Evolutionary conservation across 30 jellyfish, hydroid and myxozoan species (phyloP).

Genomic region (Rhopilema esculentum): DNA sequence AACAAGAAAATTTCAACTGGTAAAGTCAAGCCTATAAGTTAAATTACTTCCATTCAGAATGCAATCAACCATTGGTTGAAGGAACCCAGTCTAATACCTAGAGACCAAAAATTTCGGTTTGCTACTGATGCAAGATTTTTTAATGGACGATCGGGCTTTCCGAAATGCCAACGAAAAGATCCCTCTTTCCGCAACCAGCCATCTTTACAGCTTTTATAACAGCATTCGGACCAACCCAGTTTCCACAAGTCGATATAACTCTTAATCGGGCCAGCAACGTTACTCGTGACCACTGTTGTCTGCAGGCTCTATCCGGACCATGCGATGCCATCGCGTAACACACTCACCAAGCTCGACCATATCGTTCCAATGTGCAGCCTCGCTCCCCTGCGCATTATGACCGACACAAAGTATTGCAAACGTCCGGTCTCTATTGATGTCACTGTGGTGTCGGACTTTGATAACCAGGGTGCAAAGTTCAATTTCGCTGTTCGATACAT

Average conservation of each 20-base stretch:
- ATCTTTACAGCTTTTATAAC: too few relatives aligned
- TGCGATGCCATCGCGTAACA: constrained; percentile 97
- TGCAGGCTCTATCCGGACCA: constrained; percentile 94
- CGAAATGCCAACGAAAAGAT: not conserved
- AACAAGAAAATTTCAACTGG: too few relatives aligned
- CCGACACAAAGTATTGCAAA: constrained; percentile 94
- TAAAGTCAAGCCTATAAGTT: not conserved
- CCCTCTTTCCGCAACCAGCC: not conserved
- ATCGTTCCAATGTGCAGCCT: constrained; percentile 97
- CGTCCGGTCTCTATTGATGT: constrained; percentile 89
- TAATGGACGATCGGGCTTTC: not conserved
- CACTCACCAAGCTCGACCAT: constrained; percentile 85
- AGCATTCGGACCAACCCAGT: not conserved
- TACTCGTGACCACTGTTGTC: constrained; percentile 46
- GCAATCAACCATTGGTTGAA: not conserved
- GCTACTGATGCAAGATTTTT: not conserved
- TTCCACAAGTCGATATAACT: not conserved
- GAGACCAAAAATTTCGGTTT: too few relatives aligned
- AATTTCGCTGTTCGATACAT: constrained; percentile 66
- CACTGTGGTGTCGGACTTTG: constrained; percentile 95
- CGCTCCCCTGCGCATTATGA: constrained; percentile 89
- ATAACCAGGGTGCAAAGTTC: constrained; percentile 82
- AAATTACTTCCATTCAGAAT: not conserved
- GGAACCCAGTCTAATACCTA: too few relatives aligned
- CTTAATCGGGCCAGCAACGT: not conserved